These are phyloP conservation scores for Idaea aversata DNA, from an alignment of 2,888 invertebrate species.

Conservation along the genomic window DNA sequence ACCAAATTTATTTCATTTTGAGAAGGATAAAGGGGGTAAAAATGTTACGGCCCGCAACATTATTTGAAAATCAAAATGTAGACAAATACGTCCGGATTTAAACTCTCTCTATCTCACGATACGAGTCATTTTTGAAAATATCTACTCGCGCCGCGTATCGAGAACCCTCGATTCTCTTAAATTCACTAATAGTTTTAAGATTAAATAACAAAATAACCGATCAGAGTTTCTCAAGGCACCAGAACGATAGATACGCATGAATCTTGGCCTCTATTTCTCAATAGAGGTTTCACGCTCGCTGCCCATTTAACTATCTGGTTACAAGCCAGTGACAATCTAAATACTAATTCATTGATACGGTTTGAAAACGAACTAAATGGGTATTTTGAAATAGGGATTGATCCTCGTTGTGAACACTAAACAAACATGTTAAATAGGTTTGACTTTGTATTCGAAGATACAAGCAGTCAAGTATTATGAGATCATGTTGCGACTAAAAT, in stretches of 20 bases:
- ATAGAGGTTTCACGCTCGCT: conserved; percentile 52
- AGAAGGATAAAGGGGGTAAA: too few species aligned
- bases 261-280: conserved; percentile 46
- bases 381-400: conserved; percentile 18
- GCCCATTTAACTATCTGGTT: conserved; percentile 47
- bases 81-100: too few species aligned
- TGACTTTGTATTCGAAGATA: too few species aligned
- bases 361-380: conserved; percentile 12
- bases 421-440: background rate
- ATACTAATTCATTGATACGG: conserved; percentile 23
- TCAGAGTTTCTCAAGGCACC: conserved; percentile 18
- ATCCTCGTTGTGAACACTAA: background rate
- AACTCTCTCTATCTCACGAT: too few species aligned
- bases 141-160: too few species aligned
- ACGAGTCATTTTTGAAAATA: too few species aligned
- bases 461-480: too few species aligned
- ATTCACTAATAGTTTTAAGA: background rate
- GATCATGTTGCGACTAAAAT: too few species aligned
- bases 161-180: too few species aligned
- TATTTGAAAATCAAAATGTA: too few species aligned
- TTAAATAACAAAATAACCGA: conserved; percentile 5
- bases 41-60: too few species aligned
- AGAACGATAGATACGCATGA: conserved; percentile 36
- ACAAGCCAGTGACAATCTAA: conserved; percentile 31
- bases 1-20: too few species aligned